Conservation (phyloP, 2,113 vertebrate species). For the Prinia subflava region DNA sequence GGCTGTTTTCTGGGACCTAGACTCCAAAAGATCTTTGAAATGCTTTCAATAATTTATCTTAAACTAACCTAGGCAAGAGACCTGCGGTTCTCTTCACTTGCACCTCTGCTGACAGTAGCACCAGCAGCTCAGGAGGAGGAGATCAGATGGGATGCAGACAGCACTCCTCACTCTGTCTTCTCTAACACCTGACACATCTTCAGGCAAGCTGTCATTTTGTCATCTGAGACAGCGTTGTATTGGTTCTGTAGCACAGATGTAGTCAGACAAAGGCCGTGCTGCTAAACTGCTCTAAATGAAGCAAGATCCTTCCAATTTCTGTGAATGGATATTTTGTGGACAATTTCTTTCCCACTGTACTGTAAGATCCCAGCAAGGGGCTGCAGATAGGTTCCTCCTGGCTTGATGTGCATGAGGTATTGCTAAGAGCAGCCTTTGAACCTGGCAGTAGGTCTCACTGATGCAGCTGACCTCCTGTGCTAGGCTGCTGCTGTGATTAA, state of each 20-base stretch:
- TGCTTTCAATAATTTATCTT: not conserved
- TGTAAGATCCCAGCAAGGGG: not conserved
- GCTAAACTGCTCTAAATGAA: not conserved
- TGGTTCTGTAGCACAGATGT: fast-evolving
- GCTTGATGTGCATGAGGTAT: not conserved
- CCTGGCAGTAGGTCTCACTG: not conserved
- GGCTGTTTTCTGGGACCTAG: not conserved
- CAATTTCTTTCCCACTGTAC: not conserved
- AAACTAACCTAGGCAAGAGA: not conserved
- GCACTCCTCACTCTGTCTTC: not conserved
- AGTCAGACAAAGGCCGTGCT: not conserved
- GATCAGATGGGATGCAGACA: not conserved
- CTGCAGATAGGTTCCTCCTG: not conserved
- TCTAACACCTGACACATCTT: not conserved
- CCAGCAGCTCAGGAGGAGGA: not conserved
- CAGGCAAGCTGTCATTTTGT: not conserved
- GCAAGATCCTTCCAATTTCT: not conserved
- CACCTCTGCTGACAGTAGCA: not conserved
- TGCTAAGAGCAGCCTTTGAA: not conserved
- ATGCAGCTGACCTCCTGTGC: not conserved
- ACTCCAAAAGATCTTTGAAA: not conserved
- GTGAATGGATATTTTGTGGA: not conserved
- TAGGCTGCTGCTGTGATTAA: not conserved
- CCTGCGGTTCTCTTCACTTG: not conserved
- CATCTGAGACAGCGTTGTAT: not conserved